phyloP scores from a whole-genome alignment of 2,797 vertebrate genomes.

The Taenioides sp. region DNA sequence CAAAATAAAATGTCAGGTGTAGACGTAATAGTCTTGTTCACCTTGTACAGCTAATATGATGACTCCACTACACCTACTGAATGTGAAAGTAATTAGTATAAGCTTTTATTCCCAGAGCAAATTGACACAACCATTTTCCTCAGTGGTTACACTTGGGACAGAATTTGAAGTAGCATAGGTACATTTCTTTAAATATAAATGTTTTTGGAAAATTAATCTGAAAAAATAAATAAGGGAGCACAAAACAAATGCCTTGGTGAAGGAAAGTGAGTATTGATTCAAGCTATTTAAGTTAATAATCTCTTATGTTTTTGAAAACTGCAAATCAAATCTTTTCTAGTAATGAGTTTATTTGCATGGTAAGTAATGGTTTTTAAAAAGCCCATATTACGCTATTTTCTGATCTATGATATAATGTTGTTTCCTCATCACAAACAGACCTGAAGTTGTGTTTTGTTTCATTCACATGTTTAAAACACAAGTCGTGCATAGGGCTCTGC shows the following conservation, averaged over 20 bases:
- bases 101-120: constrained; percentile 40
- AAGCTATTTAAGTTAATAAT: neutral
- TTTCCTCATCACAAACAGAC: too few species aligned
- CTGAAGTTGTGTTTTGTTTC: too few species aligned
- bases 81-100: constrained; percentile 44
- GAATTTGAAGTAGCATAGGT: constrained; percentile 17
- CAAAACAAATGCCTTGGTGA: neutral
- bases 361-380: too few species aligned
- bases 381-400: too few species aligned
- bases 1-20: constrained; percentile 30
- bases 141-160: constrained; percentile 24
- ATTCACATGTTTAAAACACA: too few species aligned
- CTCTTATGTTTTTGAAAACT: neutral
- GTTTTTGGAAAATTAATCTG: neutral
- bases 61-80: constrained; percentile 39
- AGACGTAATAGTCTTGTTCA: constrained; percentile 43
- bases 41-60: constrained; percentile 44
- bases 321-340: neutral
- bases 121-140: constrained; percentile 41
- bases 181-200: constrained; percentile 23
- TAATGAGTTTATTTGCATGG: neutral
- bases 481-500: too few species aligned
- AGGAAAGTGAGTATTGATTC: neutral
- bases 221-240: neutral
- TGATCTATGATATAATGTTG: too few species aligned